A percentile compares a stretch with the other conserved stretches of the same genome.
Evolutionary conservation across 2,113 vertebrate genomes (phyloP).

Genomic region (Siphamia tubifer): DNA sequence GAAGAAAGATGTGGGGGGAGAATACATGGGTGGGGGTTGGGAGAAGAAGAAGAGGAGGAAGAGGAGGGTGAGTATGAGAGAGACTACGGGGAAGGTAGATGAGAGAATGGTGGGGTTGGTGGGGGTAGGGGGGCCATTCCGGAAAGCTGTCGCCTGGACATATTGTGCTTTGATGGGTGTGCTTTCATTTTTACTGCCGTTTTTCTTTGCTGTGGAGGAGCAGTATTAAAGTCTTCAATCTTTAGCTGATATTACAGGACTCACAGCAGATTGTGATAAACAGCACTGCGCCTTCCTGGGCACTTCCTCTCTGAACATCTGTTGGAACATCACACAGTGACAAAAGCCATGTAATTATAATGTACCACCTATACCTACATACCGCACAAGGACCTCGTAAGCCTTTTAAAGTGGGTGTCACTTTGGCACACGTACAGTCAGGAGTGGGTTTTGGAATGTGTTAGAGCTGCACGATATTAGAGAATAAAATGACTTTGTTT

Average conservation of each 20-base stretch:
- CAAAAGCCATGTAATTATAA: conserved; percentile 73
- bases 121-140: conserved; percentile 26
- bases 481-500: no score
- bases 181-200: conserved; percentile 75
- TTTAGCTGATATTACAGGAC: conserved; percentile 70
- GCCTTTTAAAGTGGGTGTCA: conserved; percentile 44
- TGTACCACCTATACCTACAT: conserved; percentile 44
- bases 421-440: conserved; percentile 34
- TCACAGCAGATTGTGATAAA: conserved; percentile 72
- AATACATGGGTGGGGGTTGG: conserved; percentile 17
- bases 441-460: no score
- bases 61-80: conserved; percentile 5
- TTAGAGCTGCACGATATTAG: no score
- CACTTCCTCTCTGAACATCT: conserved; percentile 70
- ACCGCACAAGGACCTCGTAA: conserved; percentile 26
- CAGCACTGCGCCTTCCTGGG: conserved; percentile 42
- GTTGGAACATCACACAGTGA: conserved; percentile 56
- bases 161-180: conserved; percentile 75
- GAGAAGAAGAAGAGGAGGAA: conserved; percentile 5
- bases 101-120: neutral
- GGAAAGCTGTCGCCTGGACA: conserved; percentile 63
- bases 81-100: neutral
- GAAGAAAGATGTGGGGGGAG: neutral
- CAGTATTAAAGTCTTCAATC: conserved; percentile 78
- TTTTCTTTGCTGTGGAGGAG: conserved; percentile 67